Evolutionary conservation across 2,797 vertebrate genomes (phyloP), one percentile per base, ranked within the genome.

Genomic region (Acrossocheilus wenchowensis): DNA sequence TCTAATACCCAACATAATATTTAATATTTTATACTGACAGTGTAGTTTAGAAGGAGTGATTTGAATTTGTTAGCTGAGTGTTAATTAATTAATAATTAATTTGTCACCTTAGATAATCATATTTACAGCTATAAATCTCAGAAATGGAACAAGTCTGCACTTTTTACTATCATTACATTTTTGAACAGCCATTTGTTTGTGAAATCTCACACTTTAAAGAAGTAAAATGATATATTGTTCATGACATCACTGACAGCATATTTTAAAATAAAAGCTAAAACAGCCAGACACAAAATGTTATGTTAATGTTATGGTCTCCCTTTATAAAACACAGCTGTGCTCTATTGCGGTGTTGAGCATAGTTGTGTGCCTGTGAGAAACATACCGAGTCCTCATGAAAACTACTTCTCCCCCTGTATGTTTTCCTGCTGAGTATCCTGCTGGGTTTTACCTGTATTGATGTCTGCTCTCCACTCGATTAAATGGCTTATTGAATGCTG

Each of bases 401-500:
- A 68, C 48, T 45, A n/a, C 41, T 14, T 62, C 50, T 77, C 66
- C 39, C 11, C 39, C 19, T 73, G 11, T 54, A 19, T 15, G 15
- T 73, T 82, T 57, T 54, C 68, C 82, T 62, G 78, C 68, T n/a
- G 69, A 87, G 75, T 43, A 41, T 86, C 81, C 87, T 52, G 68
- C 39, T 68, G 73, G 45, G 54, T 43, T 85, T 54, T 68, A 54
- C 26, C 50, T 83, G 36, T 73, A 85, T 81, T n/a, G 75, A 87
- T 78, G 82, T 72, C 81, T 84, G 50, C 7, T 77, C 68, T 88
- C 84, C 82, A 72, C 85, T 83, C 84, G 69, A 54, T 85, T 86
- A 82, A 86, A 88, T 62, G 78, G 19, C 78, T 90, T 87, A 86
- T 81, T 80, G 81, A 88, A 88, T 57, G 75, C 77, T 85, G 60